Conservation (phyloP, 1,140 invertebrate species). For the Araneus ventricosus region DNA sequence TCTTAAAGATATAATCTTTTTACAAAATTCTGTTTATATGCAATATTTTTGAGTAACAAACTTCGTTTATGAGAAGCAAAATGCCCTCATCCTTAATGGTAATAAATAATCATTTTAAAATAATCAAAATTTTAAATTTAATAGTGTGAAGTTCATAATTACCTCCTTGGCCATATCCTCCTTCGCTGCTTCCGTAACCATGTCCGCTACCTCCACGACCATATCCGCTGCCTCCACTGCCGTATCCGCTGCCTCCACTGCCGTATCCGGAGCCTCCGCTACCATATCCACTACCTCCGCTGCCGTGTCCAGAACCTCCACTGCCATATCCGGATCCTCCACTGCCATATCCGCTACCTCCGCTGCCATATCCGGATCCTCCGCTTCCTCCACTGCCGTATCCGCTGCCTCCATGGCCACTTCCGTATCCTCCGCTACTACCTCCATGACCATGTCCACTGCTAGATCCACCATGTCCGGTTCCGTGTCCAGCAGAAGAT, state of each 20-base stretch:
- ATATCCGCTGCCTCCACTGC: not conserved
- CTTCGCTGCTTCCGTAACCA: not conserved
- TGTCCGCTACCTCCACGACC: not conserved
- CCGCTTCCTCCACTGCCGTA: not conserved
- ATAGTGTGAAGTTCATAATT: not conserved
- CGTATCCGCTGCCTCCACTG: not conserved
- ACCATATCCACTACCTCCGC: slow-evolving; percentile 2
- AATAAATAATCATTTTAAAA: not conserved
- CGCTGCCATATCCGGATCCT: slow-evolving; percentile 21
- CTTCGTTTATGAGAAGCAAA: too few relatives aligned
- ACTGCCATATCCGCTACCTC: slow-evolving; percentile 3
- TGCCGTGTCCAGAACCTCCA: not conserved
- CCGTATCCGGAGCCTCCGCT: not conserved
- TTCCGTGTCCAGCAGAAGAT: slow-evolving; percentile 47
- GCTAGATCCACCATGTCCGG: slow-evolving; percentile 37
- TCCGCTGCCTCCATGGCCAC: not conserved
- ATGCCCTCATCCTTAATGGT: too few relatives aligned
- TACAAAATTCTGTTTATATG: too few relatives aligned
- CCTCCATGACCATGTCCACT: slow-evolving; percentile 32
- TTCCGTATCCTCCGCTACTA: not conserved
- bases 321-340: not conserved
- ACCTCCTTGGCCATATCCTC: slow-evolving; percentile 27
- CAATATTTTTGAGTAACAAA: too few relatives aligned
- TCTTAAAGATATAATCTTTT: too few relatives aligned
- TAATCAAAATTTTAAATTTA: not conserved